Evolutionary conservation across 2,113 vertebrate genomes (phyloP).

Genomic region (Stigmatopora argus): DNA sequence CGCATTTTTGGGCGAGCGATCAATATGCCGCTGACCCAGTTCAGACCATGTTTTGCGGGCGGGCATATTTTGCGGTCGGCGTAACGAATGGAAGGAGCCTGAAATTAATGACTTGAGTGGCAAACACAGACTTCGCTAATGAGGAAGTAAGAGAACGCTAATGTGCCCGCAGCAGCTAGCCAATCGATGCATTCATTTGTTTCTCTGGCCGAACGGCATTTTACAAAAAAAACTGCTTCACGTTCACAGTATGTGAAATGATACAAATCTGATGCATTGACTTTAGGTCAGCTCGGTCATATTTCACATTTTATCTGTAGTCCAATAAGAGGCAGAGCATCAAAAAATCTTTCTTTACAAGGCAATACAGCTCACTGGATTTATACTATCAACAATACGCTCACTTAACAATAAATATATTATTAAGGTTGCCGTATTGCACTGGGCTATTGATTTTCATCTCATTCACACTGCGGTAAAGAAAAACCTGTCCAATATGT

Average conservation of each 20-base stretch:
- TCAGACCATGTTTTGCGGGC: conserved; percentile 10
- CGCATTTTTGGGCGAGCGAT: conserved; percentile 41
- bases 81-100: conserved; percentile 4
- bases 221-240: not conserved
- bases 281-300: not conserved
- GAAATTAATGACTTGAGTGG: conserved; percentile 44
- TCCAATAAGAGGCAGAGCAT: not conserved
- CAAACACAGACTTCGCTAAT: conserved; percentile 39
- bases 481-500: too few species aligned
- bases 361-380: not conserved
- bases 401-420: not conserved
- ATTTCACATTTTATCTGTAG: not conserved
- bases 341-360: not conserved
- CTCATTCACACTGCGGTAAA: too few species aligned
- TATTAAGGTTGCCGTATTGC: not conserved
- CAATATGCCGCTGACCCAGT: conserved; percentile 38
- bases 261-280: not conserved
- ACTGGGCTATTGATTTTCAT: not conserved
- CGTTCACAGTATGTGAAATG: not conserved
- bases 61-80: not conserved
- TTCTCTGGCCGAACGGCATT: not conserved
- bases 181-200: conserved; percentile 22
- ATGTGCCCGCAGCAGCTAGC: conserved; percentile 19
- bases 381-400: not conserved
- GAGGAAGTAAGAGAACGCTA: conserved; percentile 19